Percentiles rank a stretch among this genome's conserved stretches.
These are phyloP conservation scores for Daboia siamensis DNA, from an alignment of 2,113 vertebrate genomes.

Conservation along the genomic window DNA sequence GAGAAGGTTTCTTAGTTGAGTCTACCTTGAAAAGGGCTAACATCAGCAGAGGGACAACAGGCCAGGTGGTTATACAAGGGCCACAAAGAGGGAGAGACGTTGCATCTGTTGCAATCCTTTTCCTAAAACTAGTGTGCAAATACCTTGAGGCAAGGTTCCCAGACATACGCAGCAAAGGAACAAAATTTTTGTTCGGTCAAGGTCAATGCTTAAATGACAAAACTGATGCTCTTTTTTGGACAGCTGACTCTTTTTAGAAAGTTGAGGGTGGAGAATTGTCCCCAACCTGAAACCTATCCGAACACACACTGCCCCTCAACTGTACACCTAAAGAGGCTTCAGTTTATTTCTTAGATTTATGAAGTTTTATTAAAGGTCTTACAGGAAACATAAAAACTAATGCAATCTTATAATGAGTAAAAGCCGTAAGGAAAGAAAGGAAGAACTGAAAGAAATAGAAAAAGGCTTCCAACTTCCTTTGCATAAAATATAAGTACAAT, in stretches of 20 bases:
- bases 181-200: background rate
- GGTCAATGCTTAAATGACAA: background rate
- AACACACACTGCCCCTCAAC: background rate
- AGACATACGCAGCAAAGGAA: background rate
- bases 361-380: background rate
- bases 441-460: background rate
- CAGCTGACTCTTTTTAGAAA: background rate
- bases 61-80: background rate
- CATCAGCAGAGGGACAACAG: background rate
- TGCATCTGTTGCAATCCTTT: background rate
- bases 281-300: background rate
- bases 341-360: background rate
- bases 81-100: background rate
- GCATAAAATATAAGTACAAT: background rate
- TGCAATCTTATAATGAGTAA: background rate
- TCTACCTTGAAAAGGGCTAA: background rate
- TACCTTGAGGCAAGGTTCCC: background rate
- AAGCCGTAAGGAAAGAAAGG: background rate
- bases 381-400: background rate
- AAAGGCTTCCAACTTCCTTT: background rate
- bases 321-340: background rate
- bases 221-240: background rate
- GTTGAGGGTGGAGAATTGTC: background rate
- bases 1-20: background rate
- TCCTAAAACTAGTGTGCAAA: background rate